Conservation (phyloP, 2,888 invertebrate species). For the Sabatieria punctata region DNA sequence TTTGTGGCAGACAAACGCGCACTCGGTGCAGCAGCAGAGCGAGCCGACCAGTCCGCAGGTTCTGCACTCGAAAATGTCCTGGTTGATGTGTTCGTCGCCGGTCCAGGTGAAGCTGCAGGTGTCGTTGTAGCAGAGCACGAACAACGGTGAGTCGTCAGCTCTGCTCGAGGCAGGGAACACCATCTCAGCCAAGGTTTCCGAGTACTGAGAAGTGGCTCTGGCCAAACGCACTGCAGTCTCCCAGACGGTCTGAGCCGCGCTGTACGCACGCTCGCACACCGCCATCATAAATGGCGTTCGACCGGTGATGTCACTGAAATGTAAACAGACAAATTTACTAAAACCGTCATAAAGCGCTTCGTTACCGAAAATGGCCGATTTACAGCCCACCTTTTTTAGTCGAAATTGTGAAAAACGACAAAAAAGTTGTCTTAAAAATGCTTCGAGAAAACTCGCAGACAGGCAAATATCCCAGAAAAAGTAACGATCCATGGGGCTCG, state of each 20-base stretch:
- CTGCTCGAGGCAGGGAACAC: conserved; percentile 29
- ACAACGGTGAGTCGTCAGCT: conserved; percentile 79
- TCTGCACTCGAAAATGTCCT: conserved; percentile 96
- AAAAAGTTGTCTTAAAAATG: too few relatives aligned
- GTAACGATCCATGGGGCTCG: too few relatives aligned
- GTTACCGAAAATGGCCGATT: too few relatives aligned
- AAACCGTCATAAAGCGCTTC: too few relatives aligned
- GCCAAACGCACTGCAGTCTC: conserved; percentile 48
- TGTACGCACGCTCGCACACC: conserved; percentile 78
- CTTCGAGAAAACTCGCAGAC: too few relatives aligned
- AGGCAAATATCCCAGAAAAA: too few relatives aligned
- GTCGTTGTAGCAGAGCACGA: conserved; percentile 92
- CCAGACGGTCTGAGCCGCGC: conserved; percentile 69
- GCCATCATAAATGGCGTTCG: conserved; percentile 95
- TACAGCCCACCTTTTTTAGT: too few relatives aligned
- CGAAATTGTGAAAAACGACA: too few relatives aligned
- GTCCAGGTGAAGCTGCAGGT: conserved; percentile 99
- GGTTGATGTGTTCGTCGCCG: conserved; percentile 90
- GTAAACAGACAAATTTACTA: background rate
- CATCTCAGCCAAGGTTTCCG: conserved; percentile 30
- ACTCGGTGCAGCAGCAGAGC: conserved; percentile 95
- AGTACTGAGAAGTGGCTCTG: conserved; percentile 34
- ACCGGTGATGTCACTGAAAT: conserved; percentile 77
- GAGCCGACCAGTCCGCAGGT: conserved; percentile 82
- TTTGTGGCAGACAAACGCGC: conserved; percentile 90